These are phyloP conservation scores for Drosophila differens DNA, from an alignment of 2,888 invertebrate genomes.

Conservation along the genomic window DNA sequence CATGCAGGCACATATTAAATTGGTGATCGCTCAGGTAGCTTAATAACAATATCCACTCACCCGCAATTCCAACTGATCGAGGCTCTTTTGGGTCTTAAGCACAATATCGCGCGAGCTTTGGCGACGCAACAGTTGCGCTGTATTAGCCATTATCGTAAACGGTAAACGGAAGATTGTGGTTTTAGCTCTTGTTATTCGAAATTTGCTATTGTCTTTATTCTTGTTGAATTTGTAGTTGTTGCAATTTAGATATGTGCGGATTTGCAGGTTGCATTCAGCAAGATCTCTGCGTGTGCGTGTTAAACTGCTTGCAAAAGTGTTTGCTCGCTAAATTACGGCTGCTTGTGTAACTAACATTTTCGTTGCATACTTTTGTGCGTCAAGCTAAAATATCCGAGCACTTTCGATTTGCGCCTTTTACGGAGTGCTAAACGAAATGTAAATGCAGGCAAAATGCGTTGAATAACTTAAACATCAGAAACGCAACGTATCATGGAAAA, in stretches of 20 bases:
- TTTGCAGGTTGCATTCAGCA: constrained; percentile 10
- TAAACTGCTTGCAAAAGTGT: constrained; percentile 31
- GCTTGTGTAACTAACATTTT: constrained; percentile 21
- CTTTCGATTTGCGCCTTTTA: constrained; percentile 5
- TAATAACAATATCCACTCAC: constrained; percentile 85
- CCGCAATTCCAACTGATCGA: constrained; percentile 94
- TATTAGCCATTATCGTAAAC: constrained; percentile 90
- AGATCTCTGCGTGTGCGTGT: constrained; percentile 31
- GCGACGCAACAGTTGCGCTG: constrained; percentile 94
- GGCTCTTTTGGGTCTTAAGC: constrained; percentile 88
- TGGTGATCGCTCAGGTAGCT: neutral
- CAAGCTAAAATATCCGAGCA: constrained; percentile 29
- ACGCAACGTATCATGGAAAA: constrained; percentile 8
- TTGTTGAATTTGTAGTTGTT: constrained; percentile 7
- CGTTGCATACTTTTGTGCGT: constrained; percentile 47
- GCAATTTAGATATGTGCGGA: constrained; percentile 16
- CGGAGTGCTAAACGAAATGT: constrained; percentile 17
- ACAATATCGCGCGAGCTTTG: constrained; percentile 94
- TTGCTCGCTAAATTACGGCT: constrained; percentile 11
- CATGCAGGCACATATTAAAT: neutral
- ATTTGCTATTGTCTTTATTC: constrained; percentile 13
- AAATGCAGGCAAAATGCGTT: constrained; percentile 15
- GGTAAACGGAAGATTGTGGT: constrained; percentile 31
- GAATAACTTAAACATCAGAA: constrained; percentile 4
- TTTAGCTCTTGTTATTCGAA: constrained; percentile 6